Evolutionary conservation across 2,888 invertebrate genomes (phyloP).

Genomic region (Oxycera nigricornis): DNA sequence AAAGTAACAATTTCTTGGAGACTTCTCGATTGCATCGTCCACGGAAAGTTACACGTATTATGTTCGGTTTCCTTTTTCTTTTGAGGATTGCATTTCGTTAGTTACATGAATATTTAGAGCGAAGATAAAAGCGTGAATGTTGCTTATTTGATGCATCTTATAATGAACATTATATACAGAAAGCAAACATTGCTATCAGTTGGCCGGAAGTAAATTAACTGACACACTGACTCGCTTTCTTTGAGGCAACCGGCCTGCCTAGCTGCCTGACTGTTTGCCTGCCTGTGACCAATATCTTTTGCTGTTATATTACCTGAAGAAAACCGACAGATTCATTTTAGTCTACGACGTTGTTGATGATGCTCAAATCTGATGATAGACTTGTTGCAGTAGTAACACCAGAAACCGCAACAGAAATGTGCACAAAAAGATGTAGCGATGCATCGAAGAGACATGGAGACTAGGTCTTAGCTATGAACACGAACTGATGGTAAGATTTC

Average conservation of each 20-base stretch:
- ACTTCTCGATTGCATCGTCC: too few relatives aligned
- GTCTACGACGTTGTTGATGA: conserved; percentile 19
- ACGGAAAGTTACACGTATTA: neutral
- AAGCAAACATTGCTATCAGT: conserved; percentile 34
- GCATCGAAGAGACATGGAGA: neutral
- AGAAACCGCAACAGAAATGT: neutral
- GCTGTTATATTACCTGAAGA: conserved; percentile 21
- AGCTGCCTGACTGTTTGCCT: conserved; percentile 19
- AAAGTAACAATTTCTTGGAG: too few relatives aligned
- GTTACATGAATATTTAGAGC: neutral
- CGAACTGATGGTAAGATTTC: neutral
- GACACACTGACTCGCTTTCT: conserved; percentile 65
- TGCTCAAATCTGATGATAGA: conserved; percentile 15
- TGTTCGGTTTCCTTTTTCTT: neutral
- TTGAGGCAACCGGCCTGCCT: too few relatives aligned
- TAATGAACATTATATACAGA: conserved; percentile 18
- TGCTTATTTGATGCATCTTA: conserved; percentile 19
- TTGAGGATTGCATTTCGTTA: neutral
- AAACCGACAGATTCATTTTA: conserved; percentile 11
- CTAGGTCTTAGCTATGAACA: neutral
- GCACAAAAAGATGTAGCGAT: neutral
- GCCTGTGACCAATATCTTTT: conserved; percentile 46
- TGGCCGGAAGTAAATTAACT: conserved; percentile 57
- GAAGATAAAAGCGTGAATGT: conserved; percentile 28
- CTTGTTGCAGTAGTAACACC: conserved; percentile 22